Percentiles rank a stretch among this genome's conserved stretches.
Evolutionary conservation across 2,113 vertebrate species (phyloP).

Genomic region (Gila orcuttii): DNA sequence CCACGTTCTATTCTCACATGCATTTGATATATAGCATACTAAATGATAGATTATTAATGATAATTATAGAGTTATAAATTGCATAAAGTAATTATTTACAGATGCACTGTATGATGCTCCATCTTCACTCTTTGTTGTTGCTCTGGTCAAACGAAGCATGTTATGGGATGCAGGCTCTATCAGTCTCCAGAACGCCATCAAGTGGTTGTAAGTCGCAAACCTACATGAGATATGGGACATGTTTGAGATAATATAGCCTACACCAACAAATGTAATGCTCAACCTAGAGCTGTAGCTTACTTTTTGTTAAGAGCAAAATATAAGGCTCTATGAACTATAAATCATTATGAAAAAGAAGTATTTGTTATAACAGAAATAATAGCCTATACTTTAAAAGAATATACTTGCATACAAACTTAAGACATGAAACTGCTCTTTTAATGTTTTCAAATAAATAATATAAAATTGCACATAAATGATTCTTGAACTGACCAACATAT

Average conservation of each 20-base stretch:
- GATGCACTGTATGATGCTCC: background rate
- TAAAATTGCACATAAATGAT: too few relatives aligned
- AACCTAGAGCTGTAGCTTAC: background rate
- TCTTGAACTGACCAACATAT: too few relatives aligned
- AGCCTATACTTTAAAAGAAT: background rate
- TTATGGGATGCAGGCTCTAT: constrained; percentile 5
- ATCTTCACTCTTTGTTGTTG: background rate
- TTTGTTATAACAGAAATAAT: background rate
- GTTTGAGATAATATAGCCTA: background rate
- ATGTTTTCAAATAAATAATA: too few relatives aligned
- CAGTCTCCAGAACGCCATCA: constrained; percentile 24
- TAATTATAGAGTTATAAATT: background rate
- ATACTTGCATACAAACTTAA: background rate
- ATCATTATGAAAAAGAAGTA: background rate
- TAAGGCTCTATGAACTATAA: background rate
- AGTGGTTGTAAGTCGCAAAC: constrained; percentile 25
- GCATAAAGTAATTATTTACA: background rate
- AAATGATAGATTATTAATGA: background rate
- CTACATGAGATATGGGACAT: background rate
- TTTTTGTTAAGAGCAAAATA: background rate
- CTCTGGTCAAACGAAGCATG: background rate
- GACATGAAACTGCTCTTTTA: too few relatives aligned
- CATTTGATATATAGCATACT: background rate
- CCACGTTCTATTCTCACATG: background rate
- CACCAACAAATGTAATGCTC: background rate